phyloP scores from a whole-genome alignment of 2,888 invertebrate genomes.

The Leptinotarsa rubiginosa region DNA sequence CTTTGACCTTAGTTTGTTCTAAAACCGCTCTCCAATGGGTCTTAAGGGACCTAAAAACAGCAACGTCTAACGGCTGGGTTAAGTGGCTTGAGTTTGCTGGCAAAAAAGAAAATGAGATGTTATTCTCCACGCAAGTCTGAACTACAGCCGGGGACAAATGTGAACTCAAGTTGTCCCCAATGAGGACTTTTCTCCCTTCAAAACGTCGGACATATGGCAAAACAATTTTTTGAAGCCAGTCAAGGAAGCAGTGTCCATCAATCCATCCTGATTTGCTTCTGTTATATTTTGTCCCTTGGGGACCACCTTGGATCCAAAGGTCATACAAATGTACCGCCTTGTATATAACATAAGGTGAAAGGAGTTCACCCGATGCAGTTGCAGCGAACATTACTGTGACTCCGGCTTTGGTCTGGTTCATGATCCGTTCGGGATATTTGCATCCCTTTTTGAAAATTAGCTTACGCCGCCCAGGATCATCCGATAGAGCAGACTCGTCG shows the following conservation, averaged over 20 bases:
- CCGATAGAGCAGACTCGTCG: conserved; percentile 21
- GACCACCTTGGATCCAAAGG: no score
- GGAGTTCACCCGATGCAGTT: conserved; percentile 22
- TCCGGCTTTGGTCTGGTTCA: conserved; percentile 19
- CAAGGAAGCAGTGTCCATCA: conserved; percentile 16
- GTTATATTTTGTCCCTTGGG: conserved; percentile 7
- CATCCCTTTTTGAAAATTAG: background rate
- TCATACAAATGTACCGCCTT: no score
- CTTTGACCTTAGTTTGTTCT: background rate
- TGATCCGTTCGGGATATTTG: conserved; percentile 9
- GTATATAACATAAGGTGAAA: no score
- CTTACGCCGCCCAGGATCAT: background rate
- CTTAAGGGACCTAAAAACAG: conserved; percentile 20
- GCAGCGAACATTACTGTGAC: conserved; percentile 9
- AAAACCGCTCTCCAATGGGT: conserved; percentile 10
- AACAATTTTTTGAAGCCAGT: conserved; percentile 18
- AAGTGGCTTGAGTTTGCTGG: background rate
- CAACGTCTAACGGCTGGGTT: conserved; percentile 14
- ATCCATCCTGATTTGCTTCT: conserved; percentile 1
- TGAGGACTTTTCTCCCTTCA: conserved; percentile 9
- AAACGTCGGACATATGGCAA: conserved; percentile 14
- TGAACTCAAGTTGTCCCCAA: conserved; percentile 19
- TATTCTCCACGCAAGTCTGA: conserved; percentile 16
- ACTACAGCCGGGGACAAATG: conserved; percentile 14
- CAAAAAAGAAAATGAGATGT: conserved; percentile 15